Base-by-base conservation (phyloP, 2,113 vertebrate species). In the Scatophagus argus region DNA sequence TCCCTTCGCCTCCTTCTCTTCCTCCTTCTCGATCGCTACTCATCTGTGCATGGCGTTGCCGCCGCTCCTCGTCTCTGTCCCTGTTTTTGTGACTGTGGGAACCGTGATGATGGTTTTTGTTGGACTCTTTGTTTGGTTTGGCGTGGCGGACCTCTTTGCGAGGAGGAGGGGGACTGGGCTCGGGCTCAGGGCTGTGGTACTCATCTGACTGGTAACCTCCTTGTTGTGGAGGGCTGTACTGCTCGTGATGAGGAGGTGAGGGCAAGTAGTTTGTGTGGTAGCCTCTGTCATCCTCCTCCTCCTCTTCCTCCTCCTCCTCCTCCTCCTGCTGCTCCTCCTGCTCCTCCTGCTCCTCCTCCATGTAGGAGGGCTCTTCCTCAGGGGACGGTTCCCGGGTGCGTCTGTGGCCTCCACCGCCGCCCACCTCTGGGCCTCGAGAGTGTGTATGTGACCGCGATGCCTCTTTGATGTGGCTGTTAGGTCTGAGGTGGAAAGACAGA, bases 241-340 rank as follows among this genome's bases (percentile, higher is more conserved):
- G 89, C 80, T 81, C 91, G 73, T 95, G 96, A 41, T 89, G 89
- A 0, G 93, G 92, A 0, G 95, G 93, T 0, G 92, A 95, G 2
- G 96, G 96, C 1, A 96, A 97, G 90, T 94, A 96, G 34, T 93
- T 92, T 0, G 94, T 93, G 58, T 93, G 94, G 89, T 96, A 96
- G 46, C 86, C 87, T 68, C 94, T 93, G 13, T 94, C 89, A 39
- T 81, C 88, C 14, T 85, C 79, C 13, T 83, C 85, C 65, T 94
- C 93, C 44, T 95, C 96, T 54, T 93, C 94, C 10, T 85, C 86
- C 65, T 94, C 93, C 46, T 95, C 96, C 61, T 93, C 94, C 31
- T 93, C 93, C 7, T 95, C 94, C 16, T n/a, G n/a, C 13, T 83
- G 83, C 65, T 94, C 93, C 44, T 95, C 96, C 55, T 93, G 94